These are phyloP conservation scores for Leptinotarsa haldemani DNA, from an alignment of 2,888 invertebrate species.

Conservation along the genomic window DNA sequence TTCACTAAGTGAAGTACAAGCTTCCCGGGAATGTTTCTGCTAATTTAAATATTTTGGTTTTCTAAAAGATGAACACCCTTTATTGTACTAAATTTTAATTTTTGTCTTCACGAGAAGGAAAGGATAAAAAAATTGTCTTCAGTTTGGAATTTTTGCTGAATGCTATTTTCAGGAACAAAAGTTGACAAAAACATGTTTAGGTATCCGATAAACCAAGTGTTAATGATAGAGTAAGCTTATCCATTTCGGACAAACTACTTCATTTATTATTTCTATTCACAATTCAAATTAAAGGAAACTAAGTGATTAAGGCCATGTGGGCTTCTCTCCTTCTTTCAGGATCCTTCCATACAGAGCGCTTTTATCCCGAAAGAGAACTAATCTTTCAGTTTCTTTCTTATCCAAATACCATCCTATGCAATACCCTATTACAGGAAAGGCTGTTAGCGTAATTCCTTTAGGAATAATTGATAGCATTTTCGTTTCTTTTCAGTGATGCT, in stretches of 20 bases:
- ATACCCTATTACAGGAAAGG: conserved; percentile 71
- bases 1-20: too few species aligned
- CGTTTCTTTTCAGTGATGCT: conserved; percentile 44
- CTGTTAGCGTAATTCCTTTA: conserved; percentile 66
- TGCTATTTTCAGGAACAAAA: too few species aligned
- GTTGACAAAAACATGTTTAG: too few species aligned
- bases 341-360: conserved; percentile 80
- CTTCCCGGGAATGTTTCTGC: too few species aligned
- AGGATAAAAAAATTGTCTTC: too few species aligned
- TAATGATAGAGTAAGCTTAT: not conserved
- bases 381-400: conserved; percentile 76
- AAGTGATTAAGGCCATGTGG: conserved; percentile 75
- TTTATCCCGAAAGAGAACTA: conserved; percentile 81
- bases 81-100: too few species aligned
- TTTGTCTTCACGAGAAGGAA: too few species aligned
- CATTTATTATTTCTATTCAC: not conserved
- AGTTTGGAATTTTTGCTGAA: too few species aligned
- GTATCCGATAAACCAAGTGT: not conserved
- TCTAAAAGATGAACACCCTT: too few species aligned
- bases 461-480: conserved; percentile 71
- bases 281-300: conserved; percentile 17
- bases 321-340: conserved; percentile 74
- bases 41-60: too few species aligned
- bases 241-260: not conserved
- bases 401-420: conserved; percentile 76